Evolutionary conservation across 2,888 invertebrate species (phyloP), one percentile per base, ranked within the genome.

Genomic region (Hyposoter didymator): DNA sequence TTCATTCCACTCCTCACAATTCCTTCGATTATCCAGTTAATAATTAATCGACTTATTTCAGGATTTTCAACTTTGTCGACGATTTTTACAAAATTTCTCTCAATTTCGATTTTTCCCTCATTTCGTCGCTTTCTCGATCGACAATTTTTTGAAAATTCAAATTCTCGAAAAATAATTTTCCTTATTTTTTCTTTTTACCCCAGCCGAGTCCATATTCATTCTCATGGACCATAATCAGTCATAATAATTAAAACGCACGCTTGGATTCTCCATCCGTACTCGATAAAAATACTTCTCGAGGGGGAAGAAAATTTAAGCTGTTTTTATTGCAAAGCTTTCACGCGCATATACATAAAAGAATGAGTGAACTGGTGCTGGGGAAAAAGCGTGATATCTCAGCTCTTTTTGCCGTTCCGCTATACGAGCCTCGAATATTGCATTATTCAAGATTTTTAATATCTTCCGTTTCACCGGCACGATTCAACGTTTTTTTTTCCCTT

Each of bases 391-490:
- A 35, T 78, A 47, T 69, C 74, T 49, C 49, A 35, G 2, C 32
- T 69, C 28, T 82, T 69, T 70, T 62, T 32, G 45, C 52, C 6
- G 32, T 14, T 19, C 32, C 78, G 35, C 35, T 19, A 59, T 75
- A 43, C 78, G 35, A 39, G 35, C 59, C 28, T 72, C 66, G 52
- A 66, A 82, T 72, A 72, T 76, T 79, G 55, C 70, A 76, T 75
- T 72, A 76, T 79, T 82, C 75, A 72, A 66, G 66, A 76, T 82
- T 82, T 85, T 82, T 72, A 82, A 82, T 82, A 79, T 82, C 82
- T 78, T 62, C 64, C 75, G 28, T 66, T 73, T 70, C 73, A 59
- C 39, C 28, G 39, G 52, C 75, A 66, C 79, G 70, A 43, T 73
- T 14, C 22, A 22, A 55, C 35, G 10, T 69, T 78, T 66, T 62